Conservation (phyloP, 2,113 vertebrate genomes). For the Vireo altiloquus region DNA sequence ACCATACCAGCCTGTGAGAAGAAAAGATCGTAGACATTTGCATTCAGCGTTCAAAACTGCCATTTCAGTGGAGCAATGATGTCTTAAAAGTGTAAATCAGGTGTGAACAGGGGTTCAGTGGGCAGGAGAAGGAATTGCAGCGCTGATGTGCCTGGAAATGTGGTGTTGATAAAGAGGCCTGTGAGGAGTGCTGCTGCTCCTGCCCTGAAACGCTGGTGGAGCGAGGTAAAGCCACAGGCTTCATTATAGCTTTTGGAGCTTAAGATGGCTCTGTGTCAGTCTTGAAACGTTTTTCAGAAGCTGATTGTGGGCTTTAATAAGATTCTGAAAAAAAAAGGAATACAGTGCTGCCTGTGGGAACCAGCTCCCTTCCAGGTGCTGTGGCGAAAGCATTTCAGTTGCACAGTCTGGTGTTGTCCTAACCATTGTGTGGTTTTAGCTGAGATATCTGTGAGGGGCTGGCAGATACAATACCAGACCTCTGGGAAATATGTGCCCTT, state of each 20-base stretch:
- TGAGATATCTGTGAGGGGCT: not conserved
- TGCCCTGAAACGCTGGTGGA: not conserved
- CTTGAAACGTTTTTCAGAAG: not conserved
- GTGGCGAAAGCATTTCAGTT: not conserved
- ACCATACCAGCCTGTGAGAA: not conserved
- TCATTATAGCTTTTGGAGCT: not conserved
- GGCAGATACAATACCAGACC: not conserved
- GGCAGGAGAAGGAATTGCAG: not conserved
- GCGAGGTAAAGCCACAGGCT: not conserved
- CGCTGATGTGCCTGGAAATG: not conserved
- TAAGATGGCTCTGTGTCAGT: not conserved
- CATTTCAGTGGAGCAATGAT: not conserved
- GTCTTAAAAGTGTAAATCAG: not conserved
- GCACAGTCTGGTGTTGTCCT: not conserved
- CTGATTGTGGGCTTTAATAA: not conserved
- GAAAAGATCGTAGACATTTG: not conserved
- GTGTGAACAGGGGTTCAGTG: not conserved
- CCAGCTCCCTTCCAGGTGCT: not conserved
- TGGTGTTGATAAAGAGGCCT: not conserved
- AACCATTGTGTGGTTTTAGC: not conserved
- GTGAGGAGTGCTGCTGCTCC: not conserved
- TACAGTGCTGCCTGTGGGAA: not conserved
- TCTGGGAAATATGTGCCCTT: not conserved
- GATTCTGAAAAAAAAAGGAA: not conserved
- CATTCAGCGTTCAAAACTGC: not conserved